phyloP scores from a whole-genome alignment of 1,140 invertebrate species.

The Bombus superbus region DNA sequence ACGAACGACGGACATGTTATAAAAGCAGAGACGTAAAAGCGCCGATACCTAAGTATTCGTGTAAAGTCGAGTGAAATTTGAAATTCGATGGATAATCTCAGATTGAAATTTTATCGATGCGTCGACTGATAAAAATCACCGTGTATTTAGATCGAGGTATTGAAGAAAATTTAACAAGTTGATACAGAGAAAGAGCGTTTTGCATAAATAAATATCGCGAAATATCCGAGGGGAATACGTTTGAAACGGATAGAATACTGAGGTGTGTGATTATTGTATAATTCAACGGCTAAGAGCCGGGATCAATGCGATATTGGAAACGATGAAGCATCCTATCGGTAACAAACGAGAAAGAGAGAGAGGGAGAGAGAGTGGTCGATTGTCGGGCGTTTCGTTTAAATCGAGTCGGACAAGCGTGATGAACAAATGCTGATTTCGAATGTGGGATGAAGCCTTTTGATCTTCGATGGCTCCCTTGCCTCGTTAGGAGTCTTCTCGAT shows the following conservation, averaged over 20 bases:
- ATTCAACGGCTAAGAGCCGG: constrained; percentile 21
- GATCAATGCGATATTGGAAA: constrained; percentile 35
- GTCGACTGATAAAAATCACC: neutral
- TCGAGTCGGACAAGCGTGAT: constrained; percentile 70
- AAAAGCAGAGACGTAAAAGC: constrained; percentile 4
- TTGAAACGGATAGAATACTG: neutral
- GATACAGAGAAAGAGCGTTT: neutral
- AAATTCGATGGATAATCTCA: neutral
- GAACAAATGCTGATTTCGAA: constrained; percentile 56
- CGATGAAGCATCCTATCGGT: constrained; percentile 23
- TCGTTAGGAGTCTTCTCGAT: constrained; percentile 46
- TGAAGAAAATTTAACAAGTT: neutral
- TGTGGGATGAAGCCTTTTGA: constrained; percentile 64
- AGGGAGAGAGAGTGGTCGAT: constrained; percentile 52
- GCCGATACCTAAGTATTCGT: neutral
- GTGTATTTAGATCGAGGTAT: neutral
- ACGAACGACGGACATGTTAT: neutral
- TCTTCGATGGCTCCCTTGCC: constrained; percentile 37
- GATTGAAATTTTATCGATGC: neutral
- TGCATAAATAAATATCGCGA: neutral
- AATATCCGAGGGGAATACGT: neutral
- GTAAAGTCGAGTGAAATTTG: neutral
- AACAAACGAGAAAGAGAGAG: constrained; percentile 11
- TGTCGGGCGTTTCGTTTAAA: constrained; percentile 54
- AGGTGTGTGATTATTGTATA: neutral